Conservation (phyloP, 2,113 vertebrate species). For the Eurypyga helias region DNA sequence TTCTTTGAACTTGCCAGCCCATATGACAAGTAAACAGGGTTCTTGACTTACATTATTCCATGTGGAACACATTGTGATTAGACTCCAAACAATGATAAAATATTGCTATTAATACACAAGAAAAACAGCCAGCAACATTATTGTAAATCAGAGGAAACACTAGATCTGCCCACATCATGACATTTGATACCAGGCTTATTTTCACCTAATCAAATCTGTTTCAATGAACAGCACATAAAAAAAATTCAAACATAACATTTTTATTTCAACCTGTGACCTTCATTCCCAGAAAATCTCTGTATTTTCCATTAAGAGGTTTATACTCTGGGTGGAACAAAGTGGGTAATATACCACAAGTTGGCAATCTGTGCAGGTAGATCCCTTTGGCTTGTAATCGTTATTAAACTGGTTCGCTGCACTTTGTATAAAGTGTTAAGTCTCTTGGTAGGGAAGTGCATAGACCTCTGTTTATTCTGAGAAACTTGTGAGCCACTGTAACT, state of each 20-base stretch:
- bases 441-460: neutral
- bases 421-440: neutral
- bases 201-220: neutral
- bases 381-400: neutral
- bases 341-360: neutral
- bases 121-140: neutral
- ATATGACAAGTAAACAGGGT: neutral
- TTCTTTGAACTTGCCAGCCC: neutral
- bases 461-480: slow-evolving; percentile 46
- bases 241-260: neutral
- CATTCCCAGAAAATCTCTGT: neutral
- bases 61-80: neutral
- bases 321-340: neutral
- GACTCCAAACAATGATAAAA: neutral
- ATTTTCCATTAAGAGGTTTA: slow-evolving; percentile 5
- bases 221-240: neutral
- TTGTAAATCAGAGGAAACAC: neutral
- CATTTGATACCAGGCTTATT: slow-evolving; percentile 8
- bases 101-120: neutral
- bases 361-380: neutral
- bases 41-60: slow-evolving; percentile 4
- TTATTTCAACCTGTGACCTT: slow-evolving; percentile 4
- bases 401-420: slow-evolving; percentile 10
- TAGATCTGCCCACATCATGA: neutral
- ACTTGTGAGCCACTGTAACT: slow-evolving; percentile 46